A percentile compares a stretch with the other conserved stretches of the same genome.
Evolutionary conservation across 2,113 vertebrate species (phyloP).

Genomic region (Ia io): DNA sequence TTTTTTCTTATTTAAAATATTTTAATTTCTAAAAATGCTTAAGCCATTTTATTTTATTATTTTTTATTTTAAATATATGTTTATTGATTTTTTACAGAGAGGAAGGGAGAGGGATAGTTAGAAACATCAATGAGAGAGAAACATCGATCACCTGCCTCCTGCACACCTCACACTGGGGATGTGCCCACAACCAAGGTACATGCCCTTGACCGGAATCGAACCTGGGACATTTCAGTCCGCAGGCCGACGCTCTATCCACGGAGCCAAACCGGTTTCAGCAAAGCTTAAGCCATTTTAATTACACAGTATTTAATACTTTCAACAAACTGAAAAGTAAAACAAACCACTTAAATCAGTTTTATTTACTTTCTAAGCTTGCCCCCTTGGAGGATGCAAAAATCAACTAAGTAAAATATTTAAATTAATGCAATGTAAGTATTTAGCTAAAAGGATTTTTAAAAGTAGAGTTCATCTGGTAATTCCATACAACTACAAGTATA

Average conservation of each 20-base stretch:
- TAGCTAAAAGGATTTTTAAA: background rate
- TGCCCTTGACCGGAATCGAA: no score
- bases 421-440: background rate
- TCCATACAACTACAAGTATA: background rate
- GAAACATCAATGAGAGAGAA: no score
- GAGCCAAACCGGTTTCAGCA: no score
- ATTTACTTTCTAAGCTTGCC: constrained; percentile 15
- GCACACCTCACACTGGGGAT: no score
- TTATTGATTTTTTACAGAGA: no score
- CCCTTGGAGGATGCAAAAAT: background rate
- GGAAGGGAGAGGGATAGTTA: no score
- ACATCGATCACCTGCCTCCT: no score
- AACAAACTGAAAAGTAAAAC: constrained; percentile 46
- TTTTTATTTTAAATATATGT: no score
- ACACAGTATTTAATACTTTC: constrained; percentile 15
- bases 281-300: constrained; percentile 29
- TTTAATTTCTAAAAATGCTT: constrained; percentile 57
- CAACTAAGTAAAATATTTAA: background rate
- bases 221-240: no score
- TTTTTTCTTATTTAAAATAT: constrained; percentile 28
- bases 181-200: no score
- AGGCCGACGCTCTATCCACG: no score
- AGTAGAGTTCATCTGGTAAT: background rate
- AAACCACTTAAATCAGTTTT: background rate
- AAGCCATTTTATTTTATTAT: background rate